A percentile compares a stretch with the other conserved stretches of the same genome.
Conservation (phyloP, 2,113 vertebrate species). For the Misgurnus mizolepis region DNA sequence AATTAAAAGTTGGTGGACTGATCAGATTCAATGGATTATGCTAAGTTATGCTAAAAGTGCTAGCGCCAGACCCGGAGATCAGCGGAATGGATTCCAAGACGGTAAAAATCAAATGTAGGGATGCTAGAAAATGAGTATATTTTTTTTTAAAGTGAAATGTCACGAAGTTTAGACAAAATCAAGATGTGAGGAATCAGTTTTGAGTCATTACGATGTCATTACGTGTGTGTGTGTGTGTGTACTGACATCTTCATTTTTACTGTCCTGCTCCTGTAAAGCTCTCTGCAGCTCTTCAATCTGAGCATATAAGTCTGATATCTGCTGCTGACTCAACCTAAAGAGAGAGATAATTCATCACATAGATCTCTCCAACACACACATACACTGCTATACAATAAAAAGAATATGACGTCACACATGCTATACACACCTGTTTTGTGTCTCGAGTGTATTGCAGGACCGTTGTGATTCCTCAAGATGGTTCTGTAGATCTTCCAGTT, state of each 20-base stretch:
- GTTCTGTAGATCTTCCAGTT: slow-evolving; percentile 74
- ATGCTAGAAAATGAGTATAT: too few relatives aligned
- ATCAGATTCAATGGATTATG: too few relatives aligned
- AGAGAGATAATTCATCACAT: not conserved
- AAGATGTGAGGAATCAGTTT: not conserved
- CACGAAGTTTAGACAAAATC: not conserved
- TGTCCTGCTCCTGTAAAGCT: slow-evolving; percentile 82
- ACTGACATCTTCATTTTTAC: slow-evolving; percentile 86
- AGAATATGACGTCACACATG: not conserved
- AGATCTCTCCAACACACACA: slow-evolving; percentile 58
- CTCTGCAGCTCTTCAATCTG: slow-evolving; percentile 87
- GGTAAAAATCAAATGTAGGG: too few relatives aligned
- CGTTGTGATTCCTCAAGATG: slow-evolving; percentile 84
- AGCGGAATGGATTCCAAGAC: too few relatives aligned
- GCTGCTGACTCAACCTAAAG: slow-evolving; percentile 82
- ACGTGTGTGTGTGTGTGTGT: not conserved
- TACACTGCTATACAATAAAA: not conserved
- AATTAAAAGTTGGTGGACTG: too few relatives aligned
- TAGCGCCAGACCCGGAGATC: too few relatives aligned
- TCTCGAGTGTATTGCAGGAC: slow-evolving; percentile 78
- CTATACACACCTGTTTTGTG: slow-evolving; percentile 77
- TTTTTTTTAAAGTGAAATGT: too few relatives aligned
- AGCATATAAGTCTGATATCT: slow-evolving; percentile 79
- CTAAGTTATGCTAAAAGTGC: too few relatives aligned
- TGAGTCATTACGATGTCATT: not conserved